Evolutionary conservation across 2,888 invertebrate species (phyloP).

Genomic region (Caenorhabditis doughertyi): DNA sequence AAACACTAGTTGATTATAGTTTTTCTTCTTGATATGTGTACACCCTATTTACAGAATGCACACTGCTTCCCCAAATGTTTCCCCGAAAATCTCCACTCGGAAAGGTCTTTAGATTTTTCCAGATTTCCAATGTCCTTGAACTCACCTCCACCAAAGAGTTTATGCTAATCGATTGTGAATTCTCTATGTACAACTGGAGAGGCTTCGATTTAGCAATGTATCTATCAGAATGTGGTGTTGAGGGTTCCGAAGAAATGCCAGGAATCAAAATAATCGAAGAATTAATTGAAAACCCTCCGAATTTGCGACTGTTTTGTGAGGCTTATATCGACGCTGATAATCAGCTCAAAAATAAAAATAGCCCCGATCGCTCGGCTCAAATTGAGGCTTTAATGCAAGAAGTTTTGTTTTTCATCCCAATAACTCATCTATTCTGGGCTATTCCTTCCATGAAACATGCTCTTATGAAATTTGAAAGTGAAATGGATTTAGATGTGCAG

Average conservation of each 20-base stretch:
- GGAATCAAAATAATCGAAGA: constrained; percentile 8
- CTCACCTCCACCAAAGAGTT: neutral
- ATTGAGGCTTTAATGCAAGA: constrained; percentile 10
- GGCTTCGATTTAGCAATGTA: constrained; percentile 32
- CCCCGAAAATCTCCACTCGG: no score
- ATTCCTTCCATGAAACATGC: constrained; percentile 1
- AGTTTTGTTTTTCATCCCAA: constrained; percentile 19
- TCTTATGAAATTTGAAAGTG: constrained; percentile 3
- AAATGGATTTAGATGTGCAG: constrained; percentile 25
- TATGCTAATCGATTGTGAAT: constrained; percentile 7
- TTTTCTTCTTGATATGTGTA: no score
- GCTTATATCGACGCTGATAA: constrained; percentile 19
- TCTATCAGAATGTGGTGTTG: neutral
- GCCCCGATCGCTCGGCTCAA: neutral
- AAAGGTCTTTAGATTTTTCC: neutral
- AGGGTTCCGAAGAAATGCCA: neutral
- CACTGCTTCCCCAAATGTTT: no score
- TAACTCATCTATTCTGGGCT: constrained; percentile 33
- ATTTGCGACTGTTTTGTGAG: neutral
- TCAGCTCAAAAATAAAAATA: constrained; percentile 25
- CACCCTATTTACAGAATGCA: no score
- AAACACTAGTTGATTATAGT: no score
- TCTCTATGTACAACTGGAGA: constrained; percentile 17
- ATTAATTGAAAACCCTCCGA: neutral
- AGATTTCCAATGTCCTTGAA: constrained; percentile 11